Evolutionary conservation across 2,113 vertebrate species (phyloP), one percentile per base, ranked within the genome.

Genomic region (Dendropsophus ebraccatus): DNA sequence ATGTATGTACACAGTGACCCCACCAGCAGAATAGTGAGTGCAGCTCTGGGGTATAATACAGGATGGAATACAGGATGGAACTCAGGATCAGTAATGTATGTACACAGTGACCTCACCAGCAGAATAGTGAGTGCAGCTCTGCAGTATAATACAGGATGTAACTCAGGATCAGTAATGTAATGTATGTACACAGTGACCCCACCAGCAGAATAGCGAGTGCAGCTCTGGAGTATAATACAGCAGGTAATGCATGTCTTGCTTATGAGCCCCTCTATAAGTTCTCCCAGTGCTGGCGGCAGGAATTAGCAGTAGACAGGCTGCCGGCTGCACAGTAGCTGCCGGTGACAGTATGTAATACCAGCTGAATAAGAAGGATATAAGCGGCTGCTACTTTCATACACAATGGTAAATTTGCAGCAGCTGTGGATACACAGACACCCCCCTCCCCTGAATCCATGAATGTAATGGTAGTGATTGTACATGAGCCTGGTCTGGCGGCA

Each of bases 371-470:
- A 35, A 54, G 81, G 49, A 83, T 69, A 23, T 35, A 17, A 13
- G 65, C 25, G 2, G 81, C 30, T 82, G 70, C 47, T 82, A 45
- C 25, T n/a, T 21, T 8, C 62, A 35, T 65, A 81, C 37, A 45
- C 41, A 47, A 50, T 32, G n/a, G 1, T 70, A 69, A 70, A 82
- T 69, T 4, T 8, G 37, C 50, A 35, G 49, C 81, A 73, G 65
- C 30, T 83, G 67, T 54, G 23, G 65, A 41, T 72, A 79, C 65
- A 83, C 45, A 70, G 69, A 70, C 67, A 21, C 75, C 30, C 77
- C 41, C 75, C 16, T 52, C n/a, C 47, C 45, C 49, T 52, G 7
- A 9, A 14, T 47, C 70, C 45, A 13, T 52, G 49, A 19, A 32
- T 54, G 49, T 23, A 54, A 32, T 35, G n/a, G 25, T 23, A 56